A percentile compares a stretch with the other conserved stretches of the same genome.
phyloP scores from a whole-genome alignment of 1,140 invertebrate species.

The Papilio glaucus region DNA sequence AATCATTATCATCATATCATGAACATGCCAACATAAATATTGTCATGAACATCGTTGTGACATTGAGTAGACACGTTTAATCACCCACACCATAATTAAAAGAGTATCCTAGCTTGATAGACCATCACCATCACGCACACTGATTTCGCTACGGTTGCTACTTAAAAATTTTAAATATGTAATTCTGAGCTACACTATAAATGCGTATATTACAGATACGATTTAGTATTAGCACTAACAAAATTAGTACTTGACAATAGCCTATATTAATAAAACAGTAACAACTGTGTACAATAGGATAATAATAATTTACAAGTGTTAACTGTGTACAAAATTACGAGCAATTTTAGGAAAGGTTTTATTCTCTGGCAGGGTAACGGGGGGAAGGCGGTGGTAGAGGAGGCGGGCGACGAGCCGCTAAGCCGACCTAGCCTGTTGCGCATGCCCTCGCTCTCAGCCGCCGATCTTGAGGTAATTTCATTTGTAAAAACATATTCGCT shows the following conservation, averaged over 20 bases:
- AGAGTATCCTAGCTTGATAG: too few relatives aligned
- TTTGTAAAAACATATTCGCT: slow-evolving; percentile 23
- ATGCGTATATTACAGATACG: too few relatives aligned
- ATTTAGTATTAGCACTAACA: too few relatives aligned
- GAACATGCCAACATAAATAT: too few relatives aligned
- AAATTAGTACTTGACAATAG: neutral
- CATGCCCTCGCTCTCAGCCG: slow-evolving; percentile 82
- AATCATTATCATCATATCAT: too few relatives aligned
- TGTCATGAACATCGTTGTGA: too few relatives aligned
- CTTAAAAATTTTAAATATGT: too few relatives aligned
- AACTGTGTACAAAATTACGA: slow-evolving; percentile 16
- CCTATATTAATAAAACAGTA: neutral
- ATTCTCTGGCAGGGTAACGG: slow-evolving; percentile 65
- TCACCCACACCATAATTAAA: too few relatives aligned
- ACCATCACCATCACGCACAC: too few relatives aligned
- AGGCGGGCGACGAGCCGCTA: slow-evolving; percentile 65
- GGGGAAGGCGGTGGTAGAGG: slow-evolving; percentile 66
- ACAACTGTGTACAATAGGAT: neutral
- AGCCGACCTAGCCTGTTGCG: slow-evolving; percentile 81
- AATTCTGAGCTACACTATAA: too few relatives aligned
- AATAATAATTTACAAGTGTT: neutral
- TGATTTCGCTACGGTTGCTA: too few relatives aligned
- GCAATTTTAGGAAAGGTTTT: slow-evolving; percentile 11
- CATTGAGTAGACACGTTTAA: too few relatives aligned
- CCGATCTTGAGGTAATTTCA: slow-evolving; percentile 75